A percentile compares a stretch with the other conserved stretches of the same genome.
Evolutionary conservation across 2,797 vertebrate species (phyloP).

Genomic region (Anabacerthia variegaticeps): DNA sequence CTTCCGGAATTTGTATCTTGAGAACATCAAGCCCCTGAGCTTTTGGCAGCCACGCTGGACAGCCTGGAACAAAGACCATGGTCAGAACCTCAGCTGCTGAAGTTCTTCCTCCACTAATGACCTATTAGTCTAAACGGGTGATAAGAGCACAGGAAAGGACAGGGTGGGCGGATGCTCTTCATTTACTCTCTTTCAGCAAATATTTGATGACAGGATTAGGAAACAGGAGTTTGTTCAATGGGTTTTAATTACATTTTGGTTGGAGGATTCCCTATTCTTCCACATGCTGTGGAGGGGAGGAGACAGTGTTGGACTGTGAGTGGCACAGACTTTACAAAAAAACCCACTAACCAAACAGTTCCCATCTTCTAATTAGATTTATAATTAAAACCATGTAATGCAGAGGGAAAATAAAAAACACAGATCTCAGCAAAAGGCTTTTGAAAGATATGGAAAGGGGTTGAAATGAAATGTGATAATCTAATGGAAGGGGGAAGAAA

Average conservation of each 20-base stretch:
- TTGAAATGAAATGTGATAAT: not conserved
- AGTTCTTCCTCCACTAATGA: not conserved
- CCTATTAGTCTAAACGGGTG: not conserved
- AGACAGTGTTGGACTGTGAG: not conserved
- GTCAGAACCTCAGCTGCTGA: not conserved
- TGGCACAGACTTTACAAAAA: not conserved
- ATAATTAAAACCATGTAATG: not conserved
- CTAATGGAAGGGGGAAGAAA: not conserved
- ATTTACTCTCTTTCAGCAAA: conserved; percentile 6
- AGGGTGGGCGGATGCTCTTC: not conserved
- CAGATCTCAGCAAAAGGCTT: not conserved
- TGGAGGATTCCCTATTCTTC: not conserved
- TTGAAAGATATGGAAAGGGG: not conserved
- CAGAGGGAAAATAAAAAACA: not conserved
- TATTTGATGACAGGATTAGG: not conserved
- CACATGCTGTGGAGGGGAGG: not conserved
- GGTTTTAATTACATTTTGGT: not conserved
- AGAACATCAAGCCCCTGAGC: not conserved
- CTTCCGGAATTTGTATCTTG: not conserved
- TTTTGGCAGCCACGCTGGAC: not conserved
- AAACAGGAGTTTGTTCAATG: not conserved
- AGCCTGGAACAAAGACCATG: not conserved
- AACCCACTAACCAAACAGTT: not conserved
- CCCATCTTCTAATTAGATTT: not conserved
- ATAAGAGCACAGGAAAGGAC: not conserved